A percentile compares a stretch with the other conserved stretches of the same genome.
phyloP scores from a whole-genome alignment of 2,113 vertebrate genomes.

The Aspidoscelis tigris region DNA sequence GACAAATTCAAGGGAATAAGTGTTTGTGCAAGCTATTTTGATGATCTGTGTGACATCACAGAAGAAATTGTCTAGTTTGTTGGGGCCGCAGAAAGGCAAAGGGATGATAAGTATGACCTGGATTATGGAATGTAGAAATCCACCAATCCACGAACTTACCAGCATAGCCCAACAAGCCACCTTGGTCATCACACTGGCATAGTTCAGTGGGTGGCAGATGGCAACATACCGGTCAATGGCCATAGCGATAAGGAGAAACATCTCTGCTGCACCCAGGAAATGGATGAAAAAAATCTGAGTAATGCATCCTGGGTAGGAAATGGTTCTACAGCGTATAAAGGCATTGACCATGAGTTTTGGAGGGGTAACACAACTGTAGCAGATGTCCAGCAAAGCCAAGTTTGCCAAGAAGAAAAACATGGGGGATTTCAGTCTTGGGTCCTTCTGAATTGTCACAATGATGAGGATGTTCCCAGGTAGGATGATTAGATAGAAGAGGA shows the following conservation, averaged over 20 bases:
- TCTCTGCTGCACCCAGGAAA: too few species aligned
- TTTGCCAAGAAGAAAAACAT: slow-evolving; percentile 63
- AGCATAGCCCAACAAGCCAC: slow-evolving; percentile 17
- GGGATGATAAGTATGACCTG: slow-evolving; percentile 8
- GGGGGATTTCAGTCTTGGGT: too few species aligned
- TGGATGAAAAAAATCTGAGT: too few species aligned
- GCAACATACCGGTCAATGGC: too few species aligned
- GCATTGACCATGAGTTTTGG: too few species aligned
- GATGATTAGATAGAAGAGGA: too few species aligned
- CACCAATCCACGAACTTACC: slow-evolving; percentile 4
- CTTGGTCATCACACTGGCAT: slow-evolving; percentile 32
- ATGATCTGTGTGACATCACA: slow-evolving; percentile 40
- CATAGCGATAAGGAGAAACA: too few species aligned
- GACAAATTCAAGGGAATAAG: neutral
- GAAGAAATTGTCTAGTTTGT: slow-evolving; percentile 39
- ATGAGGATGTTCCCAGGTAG: too few species aligned
- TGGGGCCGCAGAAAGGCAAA: slow-evolving; percentile 33
- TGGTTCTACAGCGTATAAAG: too few species aligned
- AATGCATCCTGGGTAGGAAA: too few species aligned
- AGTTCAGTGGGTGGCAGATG: too few species aligned
- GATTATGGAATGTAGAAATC: slow-evolving; percentile 15
- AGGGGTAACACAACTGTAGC: neutral
- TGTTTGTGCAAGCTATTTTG: slow-evolving; percentile 30
- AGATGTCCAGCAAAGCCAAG: slow-evolving; percentile 66
- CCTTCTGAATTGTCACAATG: too few species aligned